phyloP scores from a whole-genome alignment of 2,113 vertebrate species.

The Cricetomys ansorgei region DNA sequence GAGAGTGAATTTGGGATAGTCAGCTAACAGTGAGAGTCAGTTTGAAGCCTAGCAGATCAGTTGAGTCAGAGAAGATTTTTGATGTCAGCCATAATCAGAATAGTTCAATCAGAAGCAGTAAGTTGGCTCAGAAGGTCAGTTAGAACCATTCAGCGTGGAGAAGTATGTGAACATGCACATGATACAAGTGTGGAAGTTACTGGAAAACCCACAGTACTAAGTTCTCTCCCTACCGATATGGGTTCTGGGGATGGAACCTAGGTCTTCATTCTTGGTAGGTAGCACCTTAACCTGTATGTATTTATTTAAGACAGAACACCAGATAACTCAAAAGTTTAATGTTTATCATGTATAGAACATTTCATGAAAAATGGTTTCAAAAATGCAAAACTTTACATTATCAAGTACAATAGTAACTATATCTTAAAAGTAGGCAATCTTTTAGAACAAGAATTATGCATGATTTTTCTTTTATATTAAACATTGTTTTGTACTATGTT shows the following conservation, averaged over 20 bases:
- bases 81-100: too few relatives aligned
- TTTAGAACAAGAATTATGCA: neutral
- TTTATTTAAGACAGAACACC: neutral
- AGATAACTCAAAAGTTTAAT: neutral
- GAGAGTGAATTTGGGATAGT: too few relatives aligned
- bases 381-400: neutral
- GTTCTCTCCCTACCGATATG: neutral
- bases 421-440: neutral
- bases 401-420: neutral
- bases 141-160: too few relatives aligned
- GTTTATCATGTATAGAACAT: neutral
- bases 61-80: too few relatives aligned
- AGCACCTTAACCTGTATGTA: too few relatives aligned
- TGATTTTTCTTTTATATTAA: neutral
- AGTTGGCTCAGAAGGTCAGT: too few relatives aligned
- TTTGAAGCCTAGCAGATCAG: too few relatives aligned
- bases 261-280: neutral
- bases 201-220: fast-evolving
- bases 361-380: neutral
- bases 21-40: too few relatives aligned
- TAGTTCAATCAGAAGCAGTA: too few relatives aligned
- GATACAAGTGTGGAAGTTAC: neutral
- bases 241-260: neutral
- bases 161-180: neutral
- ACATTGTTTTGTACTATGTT: neutral